Evolutionary conservation across 1,140 invertebrate genomes (phyloP).

Genomic region (Artemia franciscana): DNA sequence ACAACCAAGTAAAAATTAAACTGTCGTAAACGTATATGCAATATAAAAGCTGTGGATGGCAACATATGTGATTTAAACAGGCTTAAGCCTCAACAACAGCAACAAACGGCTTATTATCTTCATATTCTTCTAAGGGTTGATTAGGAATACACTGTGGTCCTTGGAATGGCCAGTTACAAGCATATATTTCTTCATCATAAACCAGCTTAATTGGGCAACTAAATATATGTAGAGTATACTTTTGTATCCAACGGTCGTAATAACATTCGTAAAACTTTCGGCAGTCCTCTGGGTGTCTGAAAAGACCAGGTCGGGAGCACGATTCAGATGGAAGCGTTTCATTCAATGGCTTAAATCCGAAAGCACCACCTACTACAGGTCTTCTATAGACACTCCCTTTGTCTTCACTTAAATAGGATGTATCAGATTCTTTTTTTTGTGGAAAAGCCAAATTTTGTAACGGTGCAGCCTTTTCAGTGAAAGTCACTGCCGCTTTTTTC

Average conservation of each 20-base stretch:
- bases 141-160: slow-evolving; percentile 37
- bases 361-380: not conserved
- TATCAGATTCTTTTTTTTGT: no score
- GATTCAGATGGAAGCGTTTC: slow-evolving; percentile 31
- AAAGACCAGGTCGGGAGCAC: slow-evolving; percentile 50
- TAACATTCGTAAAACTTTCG: slow-evolving; percentile 65
- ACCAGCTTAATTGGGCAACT: slow-evolving; percentile 56
- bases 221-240: slow-evolving; percentile 49
- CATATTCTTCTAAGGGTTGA: slow-evolving; percentile 6
- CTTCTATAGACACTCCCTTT: not conserved
- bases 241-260: slow-evolving; percentile 53
- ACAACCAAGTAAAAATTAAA: no score
- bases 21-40: no score
- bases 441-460: no score
- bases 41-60: no score
- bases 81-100: not conserved
- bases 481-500: no score
- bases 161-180: slow-evolving; percentile 59
- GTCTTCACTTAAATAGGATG: no score
- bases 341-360: slow-evolving; percentile 13
- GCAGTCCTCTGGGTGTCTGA: slow-evolving; percentile 53
- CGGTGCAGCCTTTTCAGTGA: no score
- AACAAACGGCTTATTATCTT: not conserved
- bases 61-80: no score
- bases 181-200: slow-evolving; percentile 43